A percentile compares a stretch with the other conserved stretches of the same genome.
phyloP scores from a whole-genome alignment of 1,140 invertebrate species.

The Philotrypesis tridentata region DNA sequence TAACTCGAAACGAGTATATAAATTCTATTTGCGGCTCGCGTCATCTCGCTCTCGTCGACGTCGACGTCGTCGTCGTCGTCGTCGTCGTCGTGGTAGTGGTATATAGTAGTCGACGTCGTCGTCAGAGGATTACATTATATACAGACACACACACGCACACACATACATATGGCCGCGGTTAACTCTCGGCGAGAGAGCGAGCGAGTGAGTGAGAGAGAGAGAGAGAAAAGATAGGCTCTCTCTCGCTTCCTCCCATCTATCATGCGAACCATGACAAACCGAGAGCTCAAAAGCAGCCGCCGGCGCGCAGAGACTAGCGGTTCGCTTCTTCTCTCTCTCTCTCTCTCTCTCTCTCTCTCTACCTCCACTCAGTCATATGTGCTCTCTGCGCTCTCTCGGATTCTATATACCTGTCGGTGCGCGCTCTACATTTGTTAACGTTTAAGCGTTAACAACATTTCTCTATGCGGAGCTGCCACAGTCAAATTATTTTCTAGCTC shows the following conservation, averaged over 20 bases:
- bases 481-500: conserved; percentile 24
- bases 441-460: conserved; percentile 72
- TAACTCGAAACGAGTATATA: conserved; percentile 39
- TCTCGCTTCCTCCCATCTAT: conserved; percentile 70
- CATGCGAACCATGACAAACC: conserved; percentile 73
- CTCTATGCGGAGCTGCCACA: conserved; percentile 36
- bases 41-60: conserved; percentile 11
- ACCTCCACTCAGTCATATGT: neutral
- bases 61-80: too few species aligned
- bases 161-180: conserved; percentile 48
- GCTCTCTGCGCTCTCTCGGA: conserved; percentile 52
- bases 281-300: conserved; percentile 67
- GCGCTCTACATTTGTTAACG: conserved; percentile 70
- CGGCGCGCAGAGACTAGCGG: conserved; percentile 38
- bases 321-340: neutral
- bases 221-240: conserved; percentile 21
- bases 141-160: neutral
- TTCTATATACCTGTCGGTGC: conserved; percentile 59
- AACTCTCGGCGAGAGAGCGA: conserved; percentile 39
- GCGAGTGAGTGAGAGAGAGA: conserved; percentile 24
- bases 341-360: too few species aligned
- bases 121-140: conserved; percentile 23
- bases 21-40: conserved; percentile 39
- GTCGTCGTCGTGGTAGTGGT: too few species aligned
- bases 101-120: too few species aligned